Evolutionary conservation across 2,113 vertebrate genomes (phyloP), one percentile per base, ranked within the genome.

Genomic region (Vulpes lagopus): DNA sequence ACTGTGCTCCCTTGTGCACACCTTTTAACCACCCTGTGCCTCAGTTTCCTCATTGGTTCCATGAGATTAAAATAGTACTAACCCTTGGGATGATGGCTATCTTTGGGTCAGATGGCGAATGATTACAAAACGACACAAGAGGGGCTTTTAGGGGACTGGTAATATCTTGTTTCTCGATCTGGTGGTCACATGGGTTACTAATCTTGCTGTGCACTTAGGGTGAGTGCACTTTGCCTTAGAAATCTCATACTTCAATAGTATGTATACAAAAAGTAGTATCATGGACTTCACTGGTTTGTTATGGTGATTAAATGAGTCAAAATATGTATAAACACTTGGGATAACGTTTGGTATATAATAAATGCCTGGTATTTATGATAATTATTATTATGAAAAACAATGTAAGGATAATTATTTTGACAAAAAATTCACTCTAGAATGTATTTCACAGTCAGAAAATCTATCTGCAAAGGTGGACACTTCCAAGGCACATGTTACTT

Each of bases 341-440:
- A 84, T 27, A 60, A 32, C 49, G 11, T 85, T n/a, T 90, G 27
- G 43, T 38, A 67, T 67, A 19, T 65, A 93, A 94, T 51, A 74
- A 84, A 85, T 57, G 92, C 1, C 32, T 57, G n/a, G 8, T 80
- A 59, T 80, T 80, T 59, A 62, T 32, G 67, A 81, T 32, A 67
- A 81, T 51, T 65, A 83, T 67, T 80, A 96, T 35, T 71, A 49
- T 35, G 69, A 89, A 85, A 91, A 94, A 94, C 30, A 83, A 64
- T 5, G 53, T 8, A 93, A 73, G 16, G 76, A 32, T 59, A 97
- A 64, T 88, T 89, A 59, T 84, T 86, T 30, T 62, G 32, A 94
- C 74, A 86, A 85, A 95, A 84, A 78, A 94, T 89, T 91, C 62
- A 20, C 91, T 51, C 55, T 64, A 65, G 23, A 88, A 10, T 53